Base-by-base conservation (phyloP, 2,113 vertebrate genomes). In the Calypte anna region DNA sequence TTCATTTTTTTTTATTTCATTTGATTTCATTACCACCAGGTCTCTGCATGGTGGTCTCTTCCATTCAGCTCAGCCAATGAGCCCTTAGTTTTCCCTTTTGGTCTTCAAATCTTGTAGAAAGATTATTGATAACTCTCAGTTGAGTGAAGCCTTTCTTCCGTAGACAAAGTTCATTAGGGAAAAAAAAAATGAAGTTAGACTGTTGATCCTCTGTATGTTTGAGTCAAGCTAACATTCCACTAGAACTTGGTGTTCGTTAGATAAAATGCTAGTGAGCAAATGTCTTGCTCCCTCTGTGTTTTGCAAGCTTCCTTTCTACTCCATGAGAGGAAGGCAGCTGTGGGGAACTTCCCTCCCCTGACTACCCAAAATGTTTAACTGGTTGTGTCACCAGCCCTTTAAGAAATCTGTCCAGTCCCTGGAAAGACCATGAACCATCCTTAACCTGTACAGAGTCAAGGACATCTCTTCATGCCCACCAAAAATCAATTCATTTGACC, bases 1-100 rank as follows among this genome's bases (percentile, higher is more conserved):
- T 66, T 79, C 53, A 14, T 55, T 73, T 82, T 36, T 33, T 66
- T 46, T 80, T 11, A 40, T 40, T 40, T 40, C 40, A 40, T 40
- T 40, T 40, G 40, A 40, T 13, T 40, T 40, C 40, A 40, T 40
- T 36, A 82, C 55, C 67, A 74, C 64, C 67, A 53, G 63, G 67
- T 4, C 4, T 16, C 14, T 2, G 33, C 2, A 0, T 0, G 2
- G 28, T 27, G 25, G 33, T 18, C 63, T 69, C 72, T 83, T 89
- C 64, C 30, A 50, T 88, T 81, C 68, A 68, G 62, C 44, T 72
- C 62, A 64, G 62, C 16, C 74, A 44, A 14, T 7, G 28, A 38
- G 33, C 18, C 18, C 22, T 58, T 51, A 66, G 48, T 77, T 91
- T 90, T 73, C 38, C 33, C 27, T 67, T 78, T 53, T 75, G 12